phyloP scores from a whole-genome alignment of 2,113 vertebrate genomes.

The Rhombomys opimus region DNA sequence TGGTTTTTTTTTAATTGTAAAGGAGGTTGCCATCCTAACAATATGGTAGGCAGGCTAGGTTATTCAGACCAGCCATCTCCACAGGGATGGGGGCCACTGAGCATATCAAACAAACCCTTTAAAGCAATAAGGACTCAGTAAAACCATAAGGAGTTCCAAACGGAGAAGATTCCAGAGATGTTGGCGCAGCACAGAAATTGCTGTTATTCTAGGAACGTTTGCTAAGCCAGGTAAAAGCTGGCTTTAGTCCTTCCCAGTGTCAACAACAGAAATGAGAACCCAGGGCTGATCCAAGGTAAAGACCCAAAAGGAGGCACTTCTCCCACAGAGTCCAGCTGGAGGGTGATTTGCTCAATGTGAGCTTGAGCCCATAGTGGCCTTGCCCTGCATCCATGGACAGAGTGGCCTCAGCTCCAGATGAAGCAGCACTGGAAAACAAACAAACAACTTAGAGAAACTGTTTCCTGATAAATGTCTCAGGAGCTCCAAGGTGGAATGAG shows the following conservation, averaged over 20 bases:
- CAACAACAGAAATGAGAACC: not conserved
- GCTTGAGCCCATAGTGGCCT: not conserved
- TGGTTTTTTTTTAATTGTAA: not conserved
- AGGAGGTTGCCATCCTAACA: not conserved
- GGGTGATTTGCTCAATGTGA: not conserved
- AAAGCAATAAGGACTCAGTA: not conserved
- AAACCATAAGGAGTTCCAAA: not conserved
- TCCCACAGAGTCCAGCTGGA: not conserved
- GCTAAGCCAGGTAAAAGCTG: not conserved
- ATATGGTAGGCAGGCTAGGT: not conserved
- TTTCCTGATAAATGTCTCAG: not conserved
- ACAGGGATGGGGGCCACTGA: no score
- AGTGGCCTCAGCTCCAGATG: not conserved
- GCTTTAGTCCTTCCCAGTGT: not conserved
- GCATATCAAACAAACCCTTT: not conserved
- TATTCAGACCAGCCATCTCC: no score
- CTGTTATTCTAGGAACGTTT: not conserved
- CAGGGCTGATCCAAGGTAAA: not conserved
- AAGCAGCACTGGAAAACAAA: not conserved
- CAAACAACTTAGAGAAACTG: not conserved
- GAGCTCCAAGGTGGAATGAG: not conserved
- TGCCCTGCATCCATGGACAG: not conserved
- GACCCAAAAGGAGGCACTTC: not conserved
- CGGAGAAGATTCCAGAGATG: not conserved
- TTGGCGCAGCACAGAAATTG: not conserved